phyloP scores from a whole-genome alignment of 2,797 vertebrate species.

The Paguma larvata region DNA sequence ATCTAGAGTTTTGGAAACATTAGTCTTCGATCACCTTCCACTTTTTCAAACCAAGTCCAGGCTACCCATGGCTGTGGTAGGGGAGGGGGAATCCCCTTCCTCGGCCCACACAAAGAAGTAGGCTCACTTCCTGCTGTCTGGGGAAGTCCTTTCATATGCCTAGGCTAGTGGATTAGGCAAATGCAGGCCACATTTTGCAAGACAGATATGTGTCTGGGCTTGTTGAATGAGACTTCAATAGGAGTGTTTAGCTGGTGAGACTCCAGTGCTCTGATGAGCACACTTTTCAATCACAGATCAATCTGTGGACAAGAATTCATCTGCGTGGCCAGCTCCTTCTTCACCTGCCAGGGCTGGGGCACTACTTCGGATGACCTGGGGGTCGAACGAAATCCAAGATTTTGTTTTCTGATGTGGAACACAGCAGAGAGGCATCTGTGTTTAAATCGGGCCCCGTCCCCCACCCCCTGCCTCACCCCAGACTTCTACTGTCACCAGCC shows the following conservation, averaged over 20 bases:
- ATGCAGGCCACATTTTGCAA: conserved; percentile 88
- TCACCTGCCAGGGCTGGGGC: conserved; percentile 82
- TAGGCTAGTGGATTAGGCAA: conserved; percentile 93
- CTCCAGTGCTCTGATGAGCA: conserved; percentile 83
- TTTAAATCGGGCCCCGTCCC: neutral
- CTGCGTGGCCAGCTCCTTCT: conserved; percentile 91
- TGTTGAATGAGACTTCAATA: conserved; percentile 92
- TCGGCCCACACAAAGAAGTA: neutral
- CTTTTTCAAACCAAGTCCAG: neutral
- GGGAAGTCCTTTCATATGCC: conserved; percentile 88
- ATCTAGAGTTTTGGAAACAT: neutral
- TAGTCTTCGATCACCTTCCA: neutral
- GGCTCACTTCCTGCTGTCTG: neutral
- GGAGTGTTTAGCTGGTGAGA: conserved; percentile 86
- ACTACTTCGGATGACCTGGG: conserved; percentile 49
- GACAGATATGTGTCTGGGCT: conserved; percentile 89
- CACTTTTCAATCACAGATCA: conserved; percentile 88
- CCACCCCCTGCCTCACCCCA: no score
- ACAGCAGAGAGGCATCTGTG: neutral
- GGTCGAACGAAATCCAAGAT: conserved; percentile 66
- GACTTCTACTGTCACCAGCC: neutral
- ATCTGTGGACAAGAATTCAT: conserved; percentile 92
- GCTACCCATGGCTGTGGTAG: conserved; percentile 63
- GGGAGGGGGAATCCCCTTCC: neutral
- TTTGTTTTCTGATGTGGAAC: conserved; percentile 4